These are phyloP conservation scores for Agrochola lychnidis DNA, from an alignment of 2,888 invertebrate genomes.

Conservation along the genomic window DNA sequence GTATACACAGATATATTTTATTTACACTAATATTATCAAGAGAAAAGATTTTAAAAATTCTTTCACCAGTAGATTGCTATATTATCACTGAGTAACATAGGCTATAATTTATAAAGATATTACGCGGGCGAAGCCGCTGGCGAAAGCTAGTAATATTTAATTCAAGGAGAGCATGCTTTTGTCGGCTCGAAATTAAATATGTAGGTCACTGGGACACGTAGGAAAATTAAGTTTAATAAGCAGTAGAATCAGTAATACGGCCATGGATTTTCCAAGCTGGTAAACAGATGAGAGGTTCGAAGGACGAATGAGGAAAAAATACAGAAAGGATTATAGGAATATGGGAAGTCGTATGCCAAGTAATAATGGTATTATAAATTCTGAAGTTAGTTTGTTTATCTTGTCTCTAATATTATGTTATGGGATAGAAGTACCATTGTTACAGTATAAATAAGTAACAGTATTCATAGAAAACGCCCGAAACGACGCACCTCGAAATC, in stretches of 20 bases:
- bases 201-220: slow-evolving; percentile 11
- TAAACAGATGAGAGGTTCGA: not conserved
- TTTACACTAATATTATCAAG: too few species aligned
- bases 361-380: slow-evolving; percentile 21
- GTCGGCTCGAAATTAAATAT: not conserved
- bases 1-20: not conserved
- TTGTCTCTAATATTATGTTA: slow-evolving; percentile 2
- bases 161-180: not conserved
- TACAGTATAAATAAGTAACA: too few species aligned
- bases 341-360: slow-evolving; percentile 21
- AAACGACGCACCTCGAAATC: too few species aligned
- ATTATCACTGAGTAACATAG: too few species aligned
- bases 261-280: not conserved
- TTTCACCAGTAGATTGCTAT: too few species aligned
- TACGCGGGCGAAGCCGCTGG: too few species aligned
- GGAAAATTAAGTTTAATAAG: not conserved
- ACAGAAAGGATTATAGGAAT: not conserved
- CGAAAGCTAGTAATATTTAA: not conserved
- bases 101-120: too few species aligned
- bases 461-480: too few species aligned
- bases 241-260: not conserved
- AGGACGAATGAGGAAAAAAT: slow-evolving; percentile 2
- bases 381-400: not conserved
- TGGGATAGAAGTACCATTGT: not conserved
- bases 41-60: too few species aligned